Conservation (phyloP, 2,797 vertebrate species). For the Gymnocypris eckloni region DNA sequence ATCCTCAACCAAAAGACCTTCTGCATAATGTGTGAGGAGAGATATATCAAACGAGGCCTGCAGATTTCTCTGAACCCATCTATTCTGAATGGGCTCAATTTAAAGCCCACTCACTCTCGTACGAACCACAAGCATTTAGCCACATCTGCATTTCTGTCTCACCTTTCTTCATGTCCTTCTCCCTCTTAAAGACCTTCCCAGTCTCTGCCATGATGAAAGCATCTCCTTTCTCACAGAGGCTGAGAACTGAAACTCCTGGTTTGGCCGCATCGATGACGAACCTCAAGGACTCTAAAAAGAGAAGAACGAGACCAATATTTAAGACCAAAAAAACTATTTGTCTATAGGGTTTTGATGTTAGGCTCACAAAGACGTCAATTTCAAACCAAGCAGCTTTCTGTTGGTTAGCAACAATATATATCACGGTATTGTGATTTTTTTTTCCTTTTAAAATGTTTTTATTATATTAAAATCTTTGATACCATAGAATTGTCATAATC, state of each 20-base stretch:
- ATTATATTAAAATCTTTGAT: too few species aligned
- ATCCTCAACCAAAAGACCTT: constrained; percentile 49
- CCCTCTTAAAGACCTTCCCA: constrained; percentile 97
- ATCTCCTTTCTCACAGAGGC: constrained; percentile 93
- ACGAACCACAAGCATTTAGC: not conserved
- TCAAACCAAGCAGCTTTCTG: not conserved
- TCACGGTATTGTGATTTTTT: too few species aligned
- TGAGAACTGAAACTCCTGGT: constrained; percentile 86
- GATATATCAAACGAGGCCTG: constrained; percentile 10
- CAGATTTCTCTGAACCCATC: not conserved
- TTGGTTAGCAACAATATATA: not conserved
- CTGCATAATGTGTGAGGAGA: not conserved
- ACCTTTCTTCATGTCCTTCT: constrained; percentile 99
- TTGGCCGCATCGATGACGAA: constrained; percentile 83
- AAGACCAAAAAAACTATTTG: not conserved
- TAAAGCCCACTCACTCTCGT: not conserved
- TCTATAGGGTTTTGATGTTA: not conserved
- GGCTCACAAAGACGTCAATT: not conserved
- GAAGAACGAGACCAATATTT: not conserved
- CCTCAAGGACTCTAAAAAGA: constrained; percentile 84
- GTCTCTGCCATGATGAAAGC: constrained; percentile 93
- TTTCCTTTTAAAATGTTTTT: too few species aligned
- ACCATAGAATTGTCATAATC: too few species aligned
- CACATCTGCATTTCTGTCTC: not conserved
- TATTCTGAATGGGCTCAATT: not conserved